A percentile compares a stretch with the other conserved stretches of the same genome.
Evolutionary conservation across 2,113 vertebrate species (phyloP).

Genomic region (Spilogale gracilis): DNA sequence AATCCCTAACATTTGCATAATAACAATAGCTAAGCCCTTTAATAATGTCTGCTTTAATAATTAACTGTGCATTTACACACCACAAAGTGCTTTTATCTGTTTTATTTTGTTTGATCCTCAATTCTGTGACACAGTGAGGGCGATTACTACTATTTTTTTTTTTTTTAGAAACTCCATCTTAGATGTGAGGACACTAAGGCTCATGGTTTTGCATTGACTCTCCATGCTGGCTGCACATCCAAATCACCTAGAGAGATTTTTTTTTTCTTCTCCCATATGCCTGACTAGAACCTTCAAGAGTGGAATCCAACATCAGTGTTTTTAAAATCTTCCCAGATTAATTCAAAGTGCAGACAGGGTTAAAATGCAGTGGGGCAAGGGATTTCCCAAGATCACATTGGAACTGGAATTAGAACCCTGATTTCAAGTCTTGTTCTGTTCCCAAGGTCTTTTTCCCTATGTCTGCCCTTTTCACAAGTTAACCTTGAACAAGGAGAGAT

Average conservation of each 20-base stretch:
- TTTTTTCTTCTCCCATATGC: no score
- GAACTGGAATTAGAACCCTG: neutral
- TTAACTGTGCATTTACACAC: neutral
- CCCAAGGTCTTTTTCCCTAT: neutral
- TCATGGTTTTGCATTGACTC: neutral
- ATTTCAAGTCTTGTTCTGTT: neutral
- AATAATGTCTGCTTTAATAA: slow-evolving; percentile 45
- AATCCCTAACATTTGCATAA: neutral
- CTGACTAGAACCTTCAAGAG: neutral
- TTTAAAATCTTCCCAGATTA: neutral
- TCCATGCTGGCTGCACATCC: neutral
- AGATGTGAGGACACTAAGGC: neutral
- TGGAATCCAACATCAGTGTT: neutral
- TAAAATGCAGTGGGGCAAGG: neutral
- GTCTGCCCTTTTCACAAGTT: neutral
- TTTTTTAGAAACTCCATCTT: neutral
- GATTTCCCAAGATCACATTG: neutral
- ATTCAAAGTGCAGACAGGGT: neutral
- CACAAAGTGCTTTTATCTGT: neutral
- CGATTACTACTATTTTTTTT: neutral
- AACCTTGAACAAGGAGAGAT: neutral
- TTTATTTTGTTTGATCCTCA: neutral
- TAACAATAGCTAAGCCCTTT: slow-evolving; percentile 39
- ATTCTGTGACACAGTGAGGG: neutral
- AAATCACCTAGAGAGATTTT: neutral